Base-by-base conservation (phyloP, 92 coral and sea anemone genomes). In the Epizoanthus rinbou region DNA sequence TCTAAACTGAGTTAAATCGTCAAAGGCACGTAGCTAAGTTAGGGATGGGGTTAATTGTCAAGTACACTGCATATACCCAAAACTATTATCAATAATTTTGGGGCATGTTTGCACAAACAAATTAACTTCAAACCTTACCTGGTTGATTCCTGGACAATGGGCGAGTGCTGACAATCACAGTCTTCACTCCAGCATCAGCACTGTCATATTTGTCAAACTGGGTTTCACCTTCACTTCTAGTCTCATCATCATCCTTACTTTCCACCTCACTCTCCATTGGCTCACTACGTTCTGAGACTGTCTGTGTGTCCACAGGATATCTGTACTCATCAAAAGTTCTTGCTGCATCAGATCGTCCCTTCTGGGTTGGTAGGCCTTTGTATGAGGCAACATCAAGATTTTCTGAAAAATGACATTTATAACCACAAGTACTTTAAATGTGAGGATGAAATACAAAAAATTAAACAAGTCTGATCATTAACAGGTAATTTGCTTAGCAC, bases 351-450 rank as follows among this genome's bases (percentile, higher is more conserved):
- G 45, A 72, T 21, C 65, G 23, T 65, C 35, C 16, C 52, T 45
- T 64, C 65, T 85, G 87, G 60, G 71, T 62, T 17, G 98, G 98
- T 13, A 93, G 84, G 25, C 93, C 93, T 82, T 82, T 85, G 87
- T 86, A 93, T 60, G 98, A 91, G 22, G 95, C 98, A 65, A 93
- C 84, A 85, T 93, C 98, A 4, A 85, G 80, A 75, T 92, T 91
- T 75, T 93, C 98, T 93, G 90, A 8, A 69, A 81, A 8, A 68
- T 13, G 64, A 80, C 35, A 64, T 23, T 17, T 73, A 25, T 17
- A 1, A 31, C 19, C 23, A 52, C 17, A 47, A 33, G 47, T 28
- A 2, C 2, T 28, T 28, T 28, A 28, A 0, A 28, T 28, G 47
- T 3, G 47, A 41, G 2, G 47, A 41, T 41, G 47, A 41, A 6